Evolutionary conservation across 2,888 invertebrate genomes (phyloP), one percentile per base, ranked within the genome.

Genomic region (Sminthurinus aureus): DNA sequence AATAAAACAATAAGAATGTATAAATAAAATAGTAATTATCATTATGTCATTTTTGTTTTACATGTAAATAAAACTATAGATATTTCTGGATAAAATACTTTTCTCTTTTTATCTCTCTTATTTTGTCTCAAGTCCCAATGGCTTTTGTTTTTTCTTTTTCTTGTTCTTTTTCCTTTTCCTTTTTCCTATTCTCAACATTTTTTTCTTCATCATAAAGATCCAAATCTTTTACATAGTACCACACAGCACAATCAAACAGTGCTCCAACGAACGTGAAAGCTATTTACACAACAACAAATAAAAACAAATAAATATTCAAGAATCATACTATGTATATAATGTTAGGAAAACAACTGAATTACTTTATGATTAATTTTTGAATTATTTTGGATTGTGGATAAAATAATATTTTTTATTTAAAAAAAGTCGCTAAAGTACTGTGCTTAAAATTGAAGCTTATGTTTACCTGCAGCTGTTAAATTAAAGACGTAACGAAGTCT

Each of bases 401-500:
- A 38, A 38, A 38, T 1, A 38, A 38, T 6, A 38, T 38, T 38
- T 38, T 38, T 38, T n/a, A n/a, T n/a, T n/a, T n/a, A n/a, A n/a
- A n/a, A n/a, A n/a, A n/a, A n/a, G n/a, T n/a, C n/a, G n/a, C n/a
- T n/a, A n/a, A n/a, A n/a, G n/a, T n/a, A n/a, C n/a, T n/a, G n/a
- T n/a, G n/a, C n/a, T n/a, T n/a, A 38, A 38, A 38, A 38, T 38
- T 6, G 38, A 38, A 38, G 6, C 6, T 79, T 85, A 92, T 92
- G 6, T 38, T 79, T 85, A 92, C 92, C 90, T 86, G 94, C 93
- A 75, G 94, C 93, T 15, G 93, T 93, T 86, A 93, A 92, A 90
- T 94, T 94, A 85, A 94, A 90, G 77, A 92, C 91, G 88, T 93
- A 93, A 89, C 94, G 92, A 87, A 94, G 90, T 8, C 92, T 91